Percentiles rank a stretch among this genome's conserved stretches.
These are phyloP conservation scores for Clavelina lepadiformis DNA, from an alignment of 23 tunicate genomes.

Conservation along the genomic window DNA sequence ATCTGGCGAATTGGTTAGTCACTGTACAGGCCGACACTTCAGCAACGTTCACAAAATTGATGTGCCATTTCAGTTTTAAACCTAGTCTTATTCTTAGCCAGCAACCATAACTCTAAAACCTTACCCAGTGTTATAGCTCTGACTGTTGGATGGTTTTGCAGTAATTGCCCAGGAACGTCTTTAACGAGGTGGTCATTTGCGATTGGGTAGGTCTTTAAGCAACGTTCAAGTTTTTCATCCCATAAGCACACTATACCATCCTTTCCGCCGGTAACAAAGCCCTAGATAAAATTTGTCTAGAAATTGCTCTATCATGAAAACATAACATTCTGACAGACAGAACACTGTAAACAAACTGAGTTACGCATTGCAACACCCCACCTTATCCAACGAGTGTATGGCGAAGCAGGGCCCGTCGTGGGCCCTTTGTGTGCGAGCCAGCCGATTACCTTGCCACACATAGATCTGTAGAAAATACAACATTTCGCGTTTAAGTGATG, in stretches of 20 bases:
- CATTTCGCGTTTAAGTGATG: neutral
- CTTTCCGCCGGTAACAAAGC: conserved; percentile 94
- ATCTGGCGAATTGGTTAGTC: too few species aligned
- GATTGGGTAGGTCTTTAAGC: conserved; percentile 59
- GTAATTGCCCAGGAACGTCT: conserved; percentile 39
- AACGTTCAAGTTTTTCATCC: conserved; percentile 66
- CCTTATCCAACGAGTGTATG: conserved; percentile 86
- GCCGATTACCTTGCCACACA: conserved; percentile 62
- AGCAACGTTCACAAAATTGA: neutral
- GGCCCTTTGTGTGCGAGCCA: conserved; percentile 65
- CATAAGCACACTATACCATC: conserved; percentile 88
- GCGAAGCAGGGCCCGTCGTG: conserved; percentile 97
- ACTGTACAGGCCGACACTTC: conserved; percentile 3
- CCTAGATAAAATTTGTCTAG: conserved; percentile 16
- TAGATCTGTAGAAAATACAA: conserved; percentile 41
- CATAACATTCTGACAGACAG: neutral
- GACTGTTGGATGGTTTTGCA: conserved; percentile 84
- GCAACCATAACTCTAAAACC: neutral
- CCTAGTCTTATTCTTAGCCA: conserved; percentile 1
- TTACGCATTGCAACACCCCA: neutral
- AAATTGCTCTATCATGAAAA: too few species aligned
- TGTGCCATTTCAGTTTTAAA: too few species aligned
- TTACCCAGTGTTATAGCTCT: conserved; percentile 86
- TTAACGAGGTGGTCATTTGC: conserved; percentile 31
- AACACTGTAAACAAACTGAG: neutral